Percentiles rank a stretch among this genome's conserved stretches.
Conservation (phyloP, 1,140 invertebrate species). For the Zaprionus inermis region DNA sequence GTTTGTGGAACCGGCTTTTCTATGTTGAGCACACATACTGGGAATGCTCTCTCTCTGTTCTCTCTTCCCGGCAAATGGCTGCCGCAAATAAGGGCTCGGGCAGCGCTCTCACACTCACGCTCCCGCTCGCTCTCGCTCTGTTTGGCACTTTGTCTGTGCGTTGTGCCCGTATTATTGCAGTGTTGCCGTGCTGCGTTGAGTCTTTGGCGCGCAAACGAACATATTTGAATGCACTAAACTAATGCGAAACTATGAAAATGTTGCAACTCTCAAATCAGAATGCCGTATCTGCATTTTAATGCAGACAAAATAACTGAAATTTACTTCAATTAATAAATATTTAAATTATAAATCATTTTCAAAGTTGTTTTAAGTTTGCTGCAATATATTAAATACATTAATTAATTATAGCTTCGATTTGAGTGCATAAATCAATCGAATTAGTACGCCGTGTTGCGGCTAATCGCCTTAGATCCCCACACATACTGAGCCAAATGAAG, state of each 20-base stretch:
- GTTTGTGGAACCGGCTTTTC: conserved; percentile 67
- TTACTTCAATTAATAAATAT: no score
- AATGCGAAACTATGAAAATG: no score
- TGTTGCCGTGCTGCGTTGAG: conserved; percentile 49
- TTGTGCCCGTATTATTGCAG: conserved; percentile 45
- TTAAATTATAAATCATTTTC: no score
- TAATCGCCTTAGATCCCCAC: conserved; percentile 28
- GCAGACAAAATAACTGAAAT: no score
- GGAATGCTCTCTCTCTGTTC: conserved; percentile 18
- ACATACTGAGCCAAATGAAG: conserved; percentile 38
- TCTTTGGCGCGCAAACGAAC: conserved; percentile 32
- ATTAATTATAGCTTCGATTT: no score
- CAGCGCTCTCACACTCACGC: neutral
- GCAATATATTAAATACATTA: no score
- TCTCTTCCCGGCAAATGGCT: neutral
- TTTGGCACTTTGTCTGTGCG: neutral
- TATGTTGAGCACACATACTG: conserved; percentile 48
- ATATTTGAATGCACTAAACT: conserved; percentile 6
- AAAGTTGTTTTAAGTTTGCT: no score
- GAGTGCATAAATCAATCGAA: conserved; percentile 13
- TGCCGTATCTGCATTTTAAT: no score
- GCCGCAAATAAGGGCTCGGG: neutral
- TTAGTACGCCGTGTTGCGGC: neutral
- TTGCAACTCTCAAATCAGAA: no score
- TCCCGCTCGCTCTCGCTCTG: neutral